A percentile compares a stretch with the other conserved stretches of the same genome.
These are phyloP conservation scores for Atta colombica DNA, from an alignment of 1,140 invertebrate species.

Conservation along the genomic window DNA sequence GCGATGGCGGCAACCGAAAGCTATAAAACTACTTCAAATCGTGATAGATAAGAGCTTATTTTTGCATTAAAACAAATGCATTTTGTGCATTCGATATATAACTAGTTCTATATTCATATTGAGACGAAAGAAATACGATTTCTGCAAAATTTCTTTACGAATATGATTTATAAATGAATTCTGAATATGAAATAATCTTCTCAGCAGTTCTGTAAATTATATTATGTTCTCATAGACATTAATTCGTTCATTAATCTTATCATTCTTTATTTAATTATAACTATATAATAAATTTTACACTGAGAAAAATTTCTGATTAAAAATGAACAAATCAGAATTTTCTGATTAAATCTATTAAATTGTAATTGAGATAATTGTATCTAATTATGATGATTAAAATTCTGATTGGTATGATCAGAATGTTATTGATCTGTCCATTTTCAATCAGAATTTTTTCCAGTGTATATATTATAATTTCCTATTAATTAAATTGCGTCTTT, in stretches of 20 bases:
- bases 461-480: background rate
- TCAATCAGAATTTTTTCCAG: no score
- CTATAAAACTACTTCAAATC: background rate
- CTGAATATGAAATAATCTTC: background rate
- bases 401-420: no score
- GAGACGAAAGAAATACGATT: background rate
- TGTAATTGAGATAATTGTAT: no score
- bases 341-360: no score
- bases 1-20: constrained; percentile 19
- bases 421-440: no score
- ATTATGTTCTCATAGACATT: background rate
- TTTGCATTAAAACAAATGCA: constrained; percentile 34
- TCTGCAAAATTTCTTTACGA: background rate
- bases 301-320: no score
- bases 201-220: no score
- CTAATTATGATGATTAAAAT: no score
- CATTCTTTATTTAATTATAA: background rate
- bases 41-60: background rate
- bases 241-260: background rate
- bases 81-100: background rate
- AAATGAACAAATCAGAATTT: no score
- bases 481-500: background rate
- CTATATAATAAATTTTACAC: background rate
- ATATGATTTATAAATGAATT: background rate
- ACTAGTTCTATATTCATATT: background rate